Conservation (phyloP, 1,140 invertebrate genomes). For the Cydia amplana region DNA sequence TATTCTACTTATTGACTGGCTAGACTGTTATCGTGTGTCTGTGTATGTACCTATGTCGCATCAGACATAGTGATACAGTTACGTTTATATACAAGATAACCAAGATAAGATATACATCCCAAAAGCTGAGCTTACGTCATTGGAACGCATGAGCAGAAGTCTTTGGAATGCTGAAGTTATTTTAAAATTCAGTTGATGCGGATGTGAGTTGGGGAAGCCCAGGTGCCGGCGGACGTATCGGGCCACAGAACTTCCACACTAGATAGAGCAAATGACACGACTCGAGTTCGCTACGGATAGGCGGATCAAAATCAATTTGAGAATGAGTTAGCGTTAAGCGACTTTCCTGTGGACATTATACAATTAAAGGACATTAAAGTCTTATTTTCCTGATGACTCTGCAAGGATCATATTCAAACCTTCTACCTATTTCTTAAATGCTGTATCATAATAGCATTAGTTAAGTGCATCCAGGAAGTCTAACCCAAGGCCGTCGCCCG, state of each 20-base stretch:
- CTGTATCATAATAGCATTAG: no score
- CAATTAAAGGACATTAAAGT: no score
- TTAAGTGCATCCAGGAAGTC: no score
- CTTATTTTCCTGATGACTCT: no score
- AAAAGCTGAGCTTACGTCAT: not conserved
- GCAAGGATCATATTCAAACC: no score
- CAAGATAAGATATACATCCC: not conserved
- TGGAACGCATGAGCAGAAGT: not conserved
- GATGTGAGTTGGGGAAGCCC: conserved; percentile 12
- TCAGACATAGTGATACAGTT: not conserved
- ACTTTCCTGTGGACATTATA: no score
- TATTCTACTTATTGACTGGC: not conserved
- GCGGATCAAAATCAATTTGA: not conserved
- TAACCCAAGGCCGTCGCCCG: no score
- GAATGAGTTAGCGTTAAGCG: no score
- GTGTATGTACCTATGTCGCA: not conserved
- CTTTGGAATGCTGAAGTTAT: conserved; percentile 15
- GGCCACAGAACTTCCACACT: not conserved
- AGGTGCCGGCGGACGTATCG: conserved; percentile 1
- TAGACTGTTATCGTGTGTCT: not conserved
- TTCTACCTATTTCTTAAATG: no score
- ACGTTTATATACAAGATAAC: not conserved
- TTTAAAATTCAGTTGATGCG: conserved; percentile 16
- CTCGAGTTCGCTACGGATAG: not conserved
- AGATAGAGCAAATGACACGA: not conserved